Base-by-base conservation (phyloP, 1,140 invertebrate species). In the Andricus grossulariae region DNA sequence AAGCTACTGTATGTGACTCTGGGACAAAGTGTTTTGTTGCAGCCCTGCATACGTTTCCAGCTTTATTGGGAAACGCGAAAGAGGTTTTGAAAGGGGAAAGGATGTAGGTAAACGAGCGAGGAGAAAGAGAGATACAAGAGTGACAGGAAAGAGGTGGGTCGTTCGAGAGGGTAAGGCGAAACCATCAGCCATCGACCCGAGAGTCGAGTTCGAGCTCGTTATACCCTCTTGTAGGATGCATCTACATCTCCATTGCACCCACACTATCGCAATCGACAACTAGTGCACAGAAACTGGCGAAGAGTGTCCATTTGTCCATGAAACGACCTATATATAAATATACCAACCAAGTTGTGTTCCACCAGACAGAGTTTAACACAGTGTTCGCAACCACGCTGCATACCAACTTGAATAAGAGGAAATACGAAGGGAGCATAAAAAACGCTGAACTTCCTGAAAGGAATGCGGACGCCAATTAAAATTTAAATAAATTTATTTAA, bases 161-260 rank as follows among this genome's bases (percentile, higher is more conserved):
- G 60, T 66, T 66, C 25, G 25, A 66, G 60, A 66, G 60, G 60
- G 60, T 66, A 66, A 66, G 60, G 60, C 60, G 60, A 66, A 66
- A 66, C 60, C 60, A 66, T 66, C 60, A 66, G 73, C 50, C 73
- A 75, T 75, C 73, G 73, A 75, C 73, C 73, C 73, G 66, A 75
- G 57, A 75, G 73, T 75, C 55, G 73, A 60, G 32, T 75, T 60
- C 73, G 73, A 75, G 73, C 60, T 75, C 73, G 73, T 75, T 75
- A 75, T 75, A 75, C 73, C 50, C 73, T 75, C 73, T 60, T 66
- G 73, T 66, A 75, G 73, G 55, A 75, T 75, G 73, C 55, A 75
- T 66, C 73, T 45, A 49, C 54, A 50, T 50, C 73, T 66, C 52
- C 49, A 50, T 75, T 70, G 71, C 71, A 72, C 55, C 50, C 19